Base-by-base conservation (phyloP, 23 tunicate species). In the Halocynthia roretzi region DNA sequence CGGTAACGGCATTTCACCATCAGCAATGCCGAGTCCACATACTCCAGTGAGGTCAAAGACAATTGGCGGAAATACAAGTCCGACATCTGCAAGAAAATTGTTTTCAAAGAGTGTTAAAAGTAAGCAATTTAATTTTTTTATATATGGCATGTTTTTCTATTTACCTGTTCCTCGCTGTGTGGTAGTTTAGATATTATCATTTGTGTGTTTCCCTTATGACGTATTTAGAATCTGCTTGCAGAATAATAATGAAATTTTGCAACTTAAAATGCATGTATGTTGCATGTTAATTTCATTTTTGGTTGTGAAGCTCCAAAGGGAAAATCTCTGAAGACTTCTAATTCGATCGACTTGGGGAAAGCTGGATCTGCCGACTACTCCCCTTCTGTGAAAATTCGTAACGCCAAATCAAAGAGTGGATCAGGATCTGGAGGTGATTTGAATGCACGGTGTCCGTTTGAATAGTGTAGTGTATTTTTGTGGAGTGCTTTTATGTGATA, bases 351-450 rank as follows among this genome's bases (percentile, higher is more conserved):
- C 10, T 6, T 65, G 70, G 31, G 15, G 63, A 14, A 14, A 14
- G n/a, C 17, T 65, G 22, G 70, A 15, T 20, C 19, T 40, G 70
- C 22, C 22, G 70, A 31, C 44, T 31, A 31, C 44, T 31, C 44
- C 44, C 44, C 44, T 31, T 31, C 44, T 65, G 70, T 5, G 31
- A 65, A 65, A 20, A 11, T 20, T 65, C 10, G 10, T 0, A 65
- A 9, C n/a, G 2, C 9, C 0, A 8, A 20, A 15, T 48, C 15
- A 15, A 65, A 65, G 31, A 65, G 70, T 65, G 70, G 70, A 5
- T 65, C 70, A 5, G 70, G 70, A 9, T 65, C 70, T 15, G 70
- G 70, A 65, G 70, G 70, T 65, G 31, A 65, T 15, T 58, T 58
- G 17, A 58, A 58, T 58, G 63, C 63, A 14, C 2, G 17, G 1